Evolutionary conservation across 1,140 invertebrate genomes (phyloP).

Genomic region (Bombus sibiricus): DNA sequence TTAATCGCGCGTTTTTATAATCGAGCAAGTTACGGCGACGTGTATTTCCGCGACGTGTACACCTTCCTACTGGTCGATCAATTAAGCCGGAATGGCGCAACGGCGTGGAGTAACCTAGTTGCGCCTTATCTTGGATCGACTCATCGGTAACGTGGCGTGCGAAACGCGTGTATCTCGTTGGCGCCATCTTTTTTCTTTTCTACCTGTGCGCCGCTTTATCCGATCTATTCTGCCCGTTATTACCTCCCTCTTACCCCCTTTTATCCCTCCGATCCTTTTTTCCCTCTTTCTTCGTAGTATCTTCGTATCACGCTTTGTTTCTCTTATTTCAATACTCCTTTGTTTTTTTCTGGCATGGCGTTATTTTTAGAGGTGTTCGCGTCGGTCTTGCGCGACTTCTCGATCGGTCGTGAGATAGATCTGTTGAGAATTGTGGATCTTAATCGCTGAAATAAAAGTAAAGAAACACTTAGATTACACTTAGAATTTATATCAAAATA

Average conservation of each 20-base stretch:
- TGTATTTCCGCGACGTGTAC: constrained; percentile 27
- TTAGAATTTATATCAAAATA: too few relatives aligned
- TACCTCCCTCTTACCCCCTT: constrained; percentile 17
- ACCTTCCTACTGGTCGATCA: constrained; percentile 66
- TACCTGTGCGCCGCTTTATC: constrained; percentile 36
- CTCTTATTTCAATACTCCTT: not conserved
- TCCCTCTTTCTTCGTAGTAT: not conserved
- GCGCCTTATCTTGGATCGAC: constrained; percentile 74
- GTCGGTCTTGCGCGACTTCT: not conserved
- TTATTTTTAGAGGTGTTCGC: not conserved
- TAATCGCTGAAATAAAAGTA: too few relatives aligned
- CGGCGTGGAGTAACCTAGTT: constrained; percentile 77
- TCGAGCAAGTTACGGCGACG: constrained; percentile 37
- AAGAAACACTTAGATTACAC: too few relatives aligned
- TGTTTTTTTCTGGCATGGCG: not conserved
- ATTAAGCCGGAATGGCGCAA: constrained; percentile 77
- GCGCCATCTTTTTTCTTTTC: constrained; percentile 73
- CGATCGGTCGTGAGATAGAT: not conserved
- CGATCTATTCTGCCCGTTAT: constrained; percentile 36
- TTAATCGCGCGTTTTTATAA: constrained; percentile 57
- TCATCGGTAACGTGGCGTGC: constrained; percentile 76
- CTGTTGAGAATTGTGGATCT: too few relatives aligned
- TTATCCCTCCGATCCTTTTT: constrained; percentile 23
- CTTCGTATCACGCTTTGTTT: not conserved
- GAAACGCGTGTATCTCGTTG: constrained; percentile 75